phyloP scores from a whole-genome alignment of 2,888 invertebrate genomes.

The Drosophila pseudotalamancana region DNA sequence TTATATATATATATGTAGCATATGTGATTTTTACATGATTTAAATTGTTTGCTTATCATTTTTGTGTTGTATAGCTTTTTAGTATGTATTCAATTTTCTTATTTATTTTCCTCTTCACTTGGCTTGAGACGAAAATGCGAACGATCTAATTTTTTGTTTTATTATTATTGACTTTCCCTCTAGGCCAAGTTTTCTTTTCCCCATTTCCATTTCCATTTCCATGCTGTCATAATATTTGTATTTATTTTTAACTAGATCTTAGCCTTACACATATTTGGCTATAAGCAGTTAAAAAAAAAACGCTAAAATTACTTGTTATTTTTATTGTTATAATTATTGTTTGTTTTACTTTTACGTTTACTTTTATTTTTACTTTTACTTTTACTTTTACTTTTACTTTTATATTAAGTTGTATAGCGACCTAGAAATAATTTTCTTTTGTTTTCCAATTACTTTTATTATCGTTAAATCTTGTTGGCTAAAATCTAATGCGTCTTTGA shows the following conservation, averaged over 20 bases:
- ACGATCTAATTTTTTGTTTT: slow-evolving; percentile 30
- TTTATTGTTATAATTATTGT: slow-evolving; percentile 54
- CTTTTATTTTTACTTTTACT: slow-evolving; percentile 28
- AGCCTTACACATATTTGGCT: slow-evolving; percentile 66
- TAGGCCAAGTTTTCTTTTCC: slow-evolving; percentile 34
- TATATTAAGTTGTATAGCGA: slow-evolving; percentile 44
- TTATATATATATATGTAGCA: background rate
- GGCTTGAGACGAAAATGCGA: slow-evolving; percentile 28
- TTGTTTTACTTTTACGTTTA: slow-evolving; percentile 11
- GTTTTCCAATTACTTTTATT: slow-evolving; percentile 27
- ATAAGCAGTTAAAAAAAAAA: slow-evolving; percentile 70
- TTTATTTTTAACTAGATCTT: slow-evolving; percentile 46
- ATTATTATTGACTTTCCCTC: slow-evolving; percentile 31
- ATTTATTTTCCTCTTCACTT: slow-evolving; percentile 17
- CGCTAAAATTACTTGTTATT: slow-evolving; percentile 67
- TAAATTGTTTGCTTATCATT: slow-evolving; percentile 8
- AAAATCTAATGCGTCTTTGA: slow-evolving; percentile 78
- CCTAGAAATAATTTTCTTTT: slow-evolving; percentile 31
- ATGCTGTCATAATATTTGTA: slow-evolving; percentile 22
- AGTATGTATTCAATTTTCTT: slow-evolving; percentile 31
- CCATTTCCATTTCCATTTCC: background rate
- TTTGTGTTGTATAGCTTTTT: slow-evolving; percentile 42
- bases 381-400: slow-evolving; percentile 16
- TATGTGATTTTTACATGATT: slow-evolving; percentile 37
- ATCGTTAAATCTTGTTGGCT: slow-evolving; percentile 50